phyloP scores from a whole-genome alignment of 2,888 invertebrate genomes.

The Allolobophora icterica region DNA sequence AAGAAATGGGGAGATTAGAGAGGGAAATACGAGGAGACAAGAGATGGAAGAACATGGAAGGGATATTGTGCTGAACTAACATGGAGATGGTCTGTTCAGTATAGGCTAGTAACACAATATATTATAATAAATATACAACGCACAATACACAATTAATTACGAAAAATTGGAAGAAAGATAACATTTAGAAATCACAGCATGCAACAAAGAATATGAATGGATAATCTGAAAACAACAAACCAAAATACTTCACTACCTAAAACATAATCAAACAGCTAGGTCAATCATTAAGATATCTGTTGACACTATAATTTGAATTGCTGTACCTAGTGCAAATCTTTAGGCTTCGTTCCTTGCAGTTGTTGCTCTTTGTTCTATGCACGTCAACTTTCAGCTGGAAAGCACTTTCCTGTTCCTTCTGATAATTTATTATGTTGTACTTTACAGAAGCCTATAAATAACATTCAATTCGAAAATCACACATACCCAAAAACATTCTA shows the following conservation, averaged over 20 bases:
- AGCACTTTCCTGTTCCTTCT: constrained; percentile 45
- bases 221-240: no score
- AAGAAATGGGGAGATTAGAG: no score
- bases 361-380: constrained; percentile 39
- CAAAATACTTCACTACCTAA: no score
- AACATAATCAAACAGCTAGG: neutral
- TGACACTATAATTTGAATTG: neutral
- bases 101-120: no score
- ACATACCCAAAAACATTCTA: neutral
- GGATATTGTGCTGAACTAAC: neutral
- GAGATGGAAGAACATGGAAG: neutral
- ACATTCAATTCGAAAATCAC: neutral
- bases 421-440: constrained; percentile 53
- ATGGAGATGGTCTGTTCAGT: neutral
- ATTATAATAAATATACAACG: no score
- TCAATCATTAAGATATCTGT: neutral
- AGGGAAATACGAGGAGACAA: no score
- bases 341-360: constrained; percentile 53
- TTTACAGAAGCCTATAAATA: constrained; percentile 54
- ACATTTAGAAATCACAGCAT: no score
- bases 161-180: no score
- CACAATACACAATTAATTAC: no score
- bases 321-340: constrained; percentile 55
- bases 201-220: no score
- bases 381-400: constrained; percentile 50